Evolutionary conservation across 2,888 invertebrate species (phyloP).

Genomic region (Tortricodes alternella): DNA sequence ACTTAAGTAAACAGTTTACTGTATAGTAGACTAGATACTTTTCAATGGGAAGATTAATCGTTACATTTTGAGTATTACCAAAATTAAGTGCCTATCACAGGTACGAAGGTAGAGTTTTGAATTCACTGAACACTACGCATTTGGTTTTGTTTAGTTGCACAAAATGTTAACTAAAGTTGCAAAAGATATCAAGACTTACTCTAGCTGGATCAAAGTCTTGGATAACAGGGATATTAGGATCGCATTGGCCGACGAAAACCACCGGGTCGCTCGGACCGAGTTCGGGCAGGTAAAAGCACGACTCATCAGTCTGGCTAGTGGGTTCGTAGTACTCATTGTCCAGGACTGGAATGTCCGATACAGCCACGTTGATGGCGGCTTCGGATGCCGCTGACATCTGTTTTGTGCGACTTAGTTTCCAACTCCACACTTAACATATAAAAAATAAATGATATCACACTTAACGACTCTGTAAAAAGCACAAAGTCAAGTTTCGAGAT

Average conservation of each 20-base stretch:
- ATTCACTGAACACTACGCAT: too few relatives aligned
- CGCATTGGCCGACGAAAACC: conserved; percentile 56
- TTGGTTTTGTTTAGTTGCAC: too few relatives aligned
- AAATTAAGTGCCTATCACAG: too few relatives aligned
- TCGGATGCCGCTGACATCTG: conserved; percentile 39
- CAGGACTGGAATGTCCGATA: conserved; percentile 48
- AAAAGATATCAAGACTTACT: conserved; percentile 21
- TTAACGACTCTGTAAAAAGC: too few relatives aligned
- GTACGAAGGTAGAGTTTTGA: too few relatives aligned
- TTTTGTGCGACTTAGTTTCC: conserved; percentile 62
- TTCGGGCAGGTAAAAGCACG: conserved; percentile 61
- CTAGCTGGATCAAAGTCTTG: conserved; percentile 25
- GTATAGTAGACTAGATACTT: too few relatives aligned
- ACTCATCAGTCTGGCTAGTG: conserved; percentile 47
- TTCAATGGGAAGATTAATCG: too few relatives aligned
- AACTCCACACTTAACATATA: conserved; percentile 49
- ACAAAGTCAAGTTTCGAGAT: too few relatives aligned
- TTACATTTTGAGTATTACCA: too few relatives aligned
- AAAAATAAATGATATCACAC: too few relatives aligned
- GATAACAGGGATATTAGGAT: conserved; percentile 28
- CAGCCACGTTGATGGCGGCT: conserved; percentile 44
- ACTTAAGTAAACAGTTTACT: too few relatives aligned
- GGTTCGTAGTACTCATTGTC: conserved; percentile 49
- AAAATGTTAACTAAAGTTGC: not conserved
- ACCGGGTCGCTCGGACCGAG: conserved; percentile 44